A percentile compares a stretch with the other conserved stretches of the same genome.
phyloP scores from a whole-genome alignment of 2,888 invertebrate species.

The Siphonodentalium dalli region DNA sequence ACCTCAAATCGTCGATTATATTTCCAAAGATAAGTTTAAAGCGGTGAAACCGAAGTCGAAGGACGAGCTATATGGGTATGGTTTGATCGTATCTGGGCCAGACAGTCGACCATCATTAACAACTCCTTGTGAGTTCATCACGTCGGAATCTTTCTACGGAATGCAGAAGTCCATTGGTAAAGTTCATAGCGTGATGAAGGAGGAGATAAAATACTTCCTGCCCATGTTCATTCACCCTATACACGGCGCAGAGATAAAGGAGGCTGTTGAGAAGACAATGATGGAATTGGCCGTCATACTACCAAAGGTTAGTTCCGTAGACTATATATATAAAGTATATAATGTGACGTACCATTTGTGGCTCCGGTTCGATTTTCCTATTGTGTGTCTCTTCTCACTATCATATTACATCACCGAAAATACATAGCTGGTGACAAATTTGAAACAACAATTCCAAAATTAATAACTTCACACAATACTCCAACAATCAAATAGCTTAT shows the following conservation, averaged over 20 bases:
- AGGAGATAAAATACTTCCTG: slow-evolving; percentile 47
- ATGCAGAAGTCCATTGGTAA: slow-evolving; percentile 46
- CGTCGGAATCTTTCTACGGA: slow-evolving; percentile 40
- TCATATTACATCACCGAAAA: no score
- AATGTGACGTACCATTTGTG: no score
- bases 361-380: no score
- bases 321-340: no score
- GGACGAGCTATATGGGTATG: slow-evolving; percentile 49
- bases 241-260: slow-evolving; percentile 44
- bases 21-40: slow-evolving; percentile 44
- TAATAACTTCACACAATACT: no score
- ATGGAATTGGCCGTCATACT: slow-evolving; percentile 40
- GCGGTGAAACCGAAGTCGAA: slow-evolving; percentile 32
- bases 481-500: no score
- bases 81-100: slow-evolving; percentile 49
- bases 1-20: slow-evolving; percentile 45
- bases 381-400: no score
- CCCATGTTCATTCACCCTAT: slow-evolving; percentile 46
- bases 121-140: slow-evolving; percentile 52
- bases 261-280: slow-evolving; percentile 40
- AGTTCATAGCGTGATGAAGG: slow-evolving; percentile 52
- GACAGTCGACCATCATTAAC: slow-evolving; percentile 44
- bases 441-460: no score
- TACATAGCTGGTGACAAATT: no score
- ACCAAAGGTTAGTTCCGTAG: no score